Conservation (phyloP, 2,888 invertebrate genomes). For the Nephrotoma guestfalica region DNA sequence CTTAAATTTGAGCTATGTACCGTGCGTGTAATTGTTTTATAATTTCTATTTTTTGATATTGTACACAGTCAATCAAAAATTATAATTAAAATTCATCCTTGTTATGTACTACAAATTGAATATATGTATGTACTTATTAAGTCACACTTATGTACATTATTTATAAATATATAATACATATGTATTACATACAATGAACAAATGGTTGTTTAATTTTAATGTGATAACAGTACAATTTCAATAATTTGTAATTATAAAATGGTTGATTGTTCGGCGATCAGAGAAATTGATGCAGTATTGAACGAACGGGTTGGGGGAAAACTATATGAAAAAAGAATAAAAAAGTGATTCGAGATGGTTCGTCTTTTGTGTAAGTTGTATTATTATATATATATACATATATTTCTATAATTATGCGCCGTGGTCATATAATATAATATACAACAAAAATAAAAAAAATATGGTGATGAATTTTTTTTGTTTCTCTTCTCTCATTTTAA, state of each 20-base stretch:
- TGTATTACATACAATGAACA: background rate
- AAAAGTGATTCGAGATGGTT: constrained; percentile 5
- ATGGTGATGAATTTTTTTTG: constrained; percentile 2
- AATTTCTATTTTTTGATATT: background rate
- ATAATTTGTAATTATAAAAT: constrained; percentile 1
- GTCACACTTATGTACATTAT: background rate
- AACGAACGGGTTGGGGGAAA: background rate
- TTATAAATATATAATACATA: background rate
- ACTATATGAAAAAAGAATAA: background rate
- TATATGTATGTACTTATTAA: background rate
- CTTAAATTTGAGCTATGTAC: background rate
- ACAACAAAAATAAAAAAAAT: constrained; percentile 3
- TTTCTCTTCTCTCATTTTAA: constrained; percentile 4
- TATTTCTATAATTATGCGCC: constrained; percentile 6
- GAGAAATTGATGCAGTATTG: constrained; percentile 3
- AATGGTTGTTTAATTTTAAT: background rate
- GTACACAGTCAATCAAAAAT: background rate
- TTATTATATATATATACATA: background rate
- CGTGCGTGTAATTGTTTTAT: background rate
- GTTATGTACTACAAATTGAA: background rate
- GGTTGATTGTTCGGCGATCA: constrained; percentile 1
- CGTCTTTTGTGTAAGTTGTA: background rate
- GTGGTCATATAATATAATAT: constrained; percentile 5
- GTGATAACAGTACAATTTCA: background rate
- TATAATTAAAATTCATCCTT: background rate